Conservation (phyloP, 2,797 vertebrate species). For the Diglossa cyanea region DNA sequence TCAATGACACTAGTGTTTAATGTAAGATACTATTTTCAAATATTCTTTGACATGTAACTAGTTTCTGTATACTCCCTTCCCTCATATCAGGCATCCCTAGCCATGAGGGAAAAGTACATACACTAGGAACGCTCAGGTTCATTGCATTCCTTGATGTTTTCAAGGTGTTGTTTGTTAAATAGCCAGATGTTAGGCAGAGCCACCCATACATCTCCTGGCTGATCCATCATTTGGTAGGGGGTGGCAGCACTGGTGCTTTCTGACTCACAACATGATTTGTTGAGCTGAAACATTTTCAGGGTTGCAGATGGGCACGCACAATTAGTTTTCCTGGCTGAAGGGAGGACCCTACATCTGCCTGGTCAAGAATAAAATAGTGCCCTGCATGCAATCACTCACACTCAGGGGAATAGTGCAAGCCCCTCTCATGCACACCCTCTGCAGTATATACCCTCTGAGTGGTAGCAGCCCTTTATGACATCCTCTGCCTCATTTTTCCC, state of each 20-base stretch:
- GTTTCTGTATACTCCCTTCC: neutral
- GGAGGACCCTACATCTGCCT: neutral
- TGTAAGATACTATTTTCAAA: neutral
- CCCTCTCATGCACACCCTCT: neutral
- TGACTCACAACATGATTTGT: neutral
- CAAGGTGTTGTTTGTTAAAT: neutral
- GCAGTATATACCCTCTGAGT: neutral
- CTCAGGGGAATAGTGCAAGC: neutral
- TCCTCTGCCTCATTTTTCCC: neutral
- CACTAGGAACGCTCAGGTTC: neutral
- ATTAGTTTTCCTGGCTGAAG: neutral
- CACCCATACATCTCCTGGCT: neutral
- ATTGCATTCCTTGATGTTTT: neutral
- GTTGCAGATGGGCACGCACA: neutral
- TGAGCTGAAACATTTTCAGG: neutral
- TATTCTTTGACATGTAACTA: neutral
- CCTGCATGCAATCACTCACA: neutral
- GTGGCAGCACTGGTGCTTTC: neutral
- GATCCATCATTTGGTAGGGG: neutral
- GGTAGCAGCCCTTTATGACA: neutral
- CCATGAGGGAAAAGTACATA: neutral
- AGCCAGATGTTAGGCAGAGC: neutral
- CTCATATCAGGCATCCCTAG: neutral
- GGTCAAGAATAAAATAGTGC: neutral
- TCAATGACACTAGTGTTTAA: neutral